Percentiles rank a stretch among this genome's conserved stretches.
phyloP scores from a whole-genome alignment of 1,140 invertebrate species.

The Eriosoma lanigerum region DNA sequence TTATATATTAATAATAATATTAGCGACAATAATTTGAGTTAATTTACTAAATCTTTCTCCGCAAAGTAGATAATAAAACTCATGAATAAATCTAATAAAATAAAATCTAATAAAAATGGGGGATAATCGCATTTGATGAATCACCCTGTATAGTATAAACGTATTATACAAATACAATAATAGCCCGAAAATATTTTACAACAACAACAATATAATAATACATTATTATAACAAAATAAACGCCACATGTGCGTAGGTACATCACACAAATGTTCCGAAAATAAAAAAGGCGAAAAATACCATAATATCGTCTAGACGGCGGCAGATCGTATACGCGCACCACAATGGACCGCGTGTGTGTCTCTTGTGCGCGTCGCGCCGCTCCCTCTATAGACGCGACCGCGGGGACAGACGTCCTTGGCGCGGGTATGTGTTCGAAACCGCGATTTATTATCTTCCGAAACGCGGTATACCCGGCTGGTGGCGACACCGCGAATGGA shows the following conservation, averaged over 20 bases:
- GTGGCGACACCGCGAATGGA: neutral
- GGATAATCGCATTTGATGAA: too few relatives aligned
- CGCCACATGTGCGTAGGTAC: neutral
- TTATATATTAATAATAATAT: too few relatives aligned
- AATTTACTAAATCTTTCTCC: too few relatives aligned
- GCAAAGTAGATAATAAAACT: too few relatives aligned
- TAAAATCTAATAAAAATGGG: too few relatives aligned
- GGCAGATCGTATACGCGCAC: neutral
- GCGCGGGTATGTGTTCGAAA: neutral
- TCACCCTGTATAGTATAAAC: too few relatives aligned
- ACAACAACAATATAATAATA: too few relatives aligned
- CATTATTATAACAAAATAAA: neutral
- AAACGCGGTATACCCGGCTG: neutral
- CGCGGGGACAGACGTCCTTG: slow-evolving; percentile 1
- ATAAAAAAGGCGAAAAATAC: slow-evolving; percentile 50
- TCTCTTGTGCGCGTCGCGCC: neutral
- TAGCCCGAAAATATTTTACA: too few relatives aligned
- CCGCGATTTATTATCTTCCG: neutral
- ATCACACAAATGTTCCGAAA: neutral
- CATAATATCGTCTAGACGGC: slow-evolving; percentile 43
- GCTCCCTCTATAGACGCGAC: neutral
- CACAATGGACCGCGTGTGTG: neutral
- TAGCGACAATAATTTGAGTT: too few relatives aligned
- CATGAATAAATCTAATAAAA: too few relatives aligned
- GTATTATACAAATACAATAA: too few relatives aligned